Evolutionary conservation across 2,113 vertebrate species (phyloP), one percentile per base, ranked within the genome.

Genomic region (Lanius ludovicianus): DNA sequence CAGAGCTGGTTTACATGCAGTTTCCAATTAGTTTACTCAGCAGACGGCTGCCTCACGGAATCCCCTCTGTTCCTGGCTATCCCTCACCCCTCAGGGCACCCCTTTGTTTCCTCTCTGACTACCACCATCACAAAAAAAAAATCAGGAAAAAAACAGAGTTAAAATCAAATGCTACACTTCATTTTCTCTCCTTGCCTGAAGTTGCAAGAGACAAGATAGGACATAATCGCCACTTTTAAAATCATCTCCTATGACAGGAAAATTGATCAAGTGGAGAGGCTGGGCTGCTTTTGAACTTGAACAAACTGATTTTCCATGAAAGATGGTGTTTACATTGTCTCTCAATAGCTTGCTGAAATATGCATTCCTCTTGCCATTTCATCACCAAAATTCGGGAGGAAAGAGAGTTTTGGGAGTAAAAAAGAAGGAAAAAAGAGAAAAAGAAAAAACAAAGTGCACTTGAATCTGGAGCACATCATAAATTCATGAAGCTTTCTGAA

Each of bases 401-500:
- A 94, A 92, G 25, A 35, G 18, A 8, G 28, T 9, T 73, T 6
- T 30, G 4, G 6, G 18, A 8, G 5, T 4, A 2, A 11, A 17
- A 30, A 19, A 21, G 17, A 19, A 49, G 27, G 10, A 28, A 33
- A 25, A 27, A 20, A 19, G 22, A 55, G 7, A 55, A 65, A 37
- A 62, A 3, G 9, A 11, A 44, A 64, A 82, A 82, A 75, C 37
- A 49, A 74, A 79, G 20, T 0, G 8, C 0, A 2, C 78, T 73
- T 3, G 0, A 67, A 96, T 96, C 64, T 91, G 71, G 90, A 94
- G 24, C 77, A 28, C 86, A 95, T 95, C 94, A 88, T 92, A 95
- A 96, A 96, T 95, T 92, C 95, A 96, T 78, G 59, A 96, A 96
- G 84, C 76, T 53, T 87, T 86, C 83, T 60, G 59, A 94, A 83